Conservation (phyloP, 2,888 invertebrate genomes). For the Gymnosoma rotundatum region DNA sequence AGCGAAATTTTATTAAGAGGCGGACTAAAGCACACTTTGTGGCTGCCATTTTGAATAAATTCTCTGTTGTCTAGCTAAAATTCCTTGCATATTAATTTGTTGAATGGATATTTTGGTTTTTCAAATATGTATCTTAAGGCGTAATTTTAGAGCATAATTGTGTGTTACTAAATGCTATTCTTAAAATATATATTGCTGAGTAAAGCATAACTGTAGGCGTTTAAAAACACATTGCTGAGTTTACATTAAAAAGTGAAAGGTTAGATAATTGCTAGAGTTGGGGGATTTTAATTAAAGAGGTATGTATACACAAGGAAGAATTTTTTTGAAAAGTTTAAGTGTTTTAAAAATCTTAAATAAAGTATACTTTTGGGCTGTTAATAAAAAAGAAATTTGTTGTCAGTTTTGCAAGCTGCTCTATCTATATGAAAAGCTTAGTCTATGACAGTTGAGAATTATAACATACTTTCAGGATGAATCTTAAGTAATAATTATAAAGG, state of each 20-base stretch:
- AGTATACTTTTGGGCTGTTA: not conserved
- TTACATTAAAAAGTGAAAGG: not conserved
- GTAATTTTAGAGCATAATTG: not conserved
- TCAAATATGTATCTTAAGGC: not conserved
- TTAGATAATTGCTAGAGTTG: no score
- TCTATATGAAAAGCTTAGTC: no score
- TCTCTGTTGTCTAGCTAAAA: no score
- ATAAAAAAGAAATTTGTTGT: not conserved
- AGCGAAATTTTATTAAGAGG: no score
- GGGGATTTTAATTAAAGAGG: not conserved
- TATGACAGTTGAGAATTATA: no score
- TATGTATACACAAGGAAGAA: not conserved
- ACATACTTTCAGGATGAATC: no score
- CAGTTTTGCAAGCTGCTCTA: not conserved
- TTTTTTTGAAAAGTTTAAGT: not conserved
- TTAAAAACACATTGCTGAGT: not conserved
- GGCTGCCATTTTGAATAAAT: no score
- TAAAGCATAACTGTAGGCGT: constrained; percentile 5
- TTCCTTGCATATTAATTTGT: no score
- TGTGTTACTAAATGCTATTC: constrained; percentile 5
- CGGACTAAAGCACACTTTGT: not conserved
- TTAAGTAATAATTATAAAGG: no score
- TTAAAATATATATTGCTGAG: not conserved
- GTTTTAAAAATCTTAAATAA: not conserved
- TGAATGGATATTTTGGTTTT: no score